Evolutionary conservation across 92 coral and sea anemone genomes (phyloP), one percentile per base, ranked within the genome.

Genomic region (Siderastrea siderea): DNA sequence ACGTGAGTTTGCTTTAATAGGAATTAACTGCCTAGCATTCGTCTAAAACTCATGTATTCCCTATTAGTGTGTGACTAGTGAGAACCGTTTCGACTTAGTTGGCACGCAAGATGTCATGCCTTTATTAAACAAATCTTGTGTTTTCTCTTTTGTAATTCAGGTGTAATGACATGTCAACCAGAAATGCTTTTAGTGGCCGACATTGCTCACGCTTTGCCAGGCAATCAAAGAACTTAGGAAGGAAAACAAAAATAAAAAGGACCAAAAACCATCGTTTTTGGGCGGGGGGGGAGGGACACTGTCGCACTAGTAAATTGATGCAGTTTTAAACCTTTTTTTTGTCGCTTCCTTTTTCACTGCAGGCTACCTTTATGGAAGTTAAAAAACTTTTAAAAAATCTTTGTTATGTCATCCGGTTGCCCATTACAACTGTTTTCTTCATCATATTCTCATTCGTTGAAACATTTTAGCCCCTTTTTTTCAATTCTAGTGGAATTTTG

Each of bases 151-250:
- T 59, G 48, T 84, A 38, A 10, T 48, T 59, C 73, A 73, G 80
- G 12, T 58, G 58, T 84, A 84, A 84, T 84, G 38, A 63, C 72
- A 80, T 74, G 87, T 84, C 87, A 74, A 16, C 13, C 15, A 63
- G 16, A 84, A 84, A 84, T 84, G 80, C 87, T 84, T 84, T 74
- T 74, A 84, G 87, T 84, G 53, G 46, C 81, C 73, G 87, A 51
- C 80, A 63, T 84, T 61, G 52, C 80, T 74, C 26, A 52, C 3
- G 49, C 81, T 74, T 52, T 84, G 74, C 87, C 79, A 84, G 49
- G 87, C 38, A 26, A 26, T 26, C 87, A 84, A 38, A 26, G 54
- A 84, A 79, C 62, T 15, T 15, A 2, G 66, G 53, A 79, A n/a
- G 43, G 11, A 49, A n/a, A 44, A 19, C 7, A 54, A 12, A 75